phyloP scores from a whole-genome alignment of 2,113 vertebrate genomes.

The Toxotes jaculatrix region DNA sequence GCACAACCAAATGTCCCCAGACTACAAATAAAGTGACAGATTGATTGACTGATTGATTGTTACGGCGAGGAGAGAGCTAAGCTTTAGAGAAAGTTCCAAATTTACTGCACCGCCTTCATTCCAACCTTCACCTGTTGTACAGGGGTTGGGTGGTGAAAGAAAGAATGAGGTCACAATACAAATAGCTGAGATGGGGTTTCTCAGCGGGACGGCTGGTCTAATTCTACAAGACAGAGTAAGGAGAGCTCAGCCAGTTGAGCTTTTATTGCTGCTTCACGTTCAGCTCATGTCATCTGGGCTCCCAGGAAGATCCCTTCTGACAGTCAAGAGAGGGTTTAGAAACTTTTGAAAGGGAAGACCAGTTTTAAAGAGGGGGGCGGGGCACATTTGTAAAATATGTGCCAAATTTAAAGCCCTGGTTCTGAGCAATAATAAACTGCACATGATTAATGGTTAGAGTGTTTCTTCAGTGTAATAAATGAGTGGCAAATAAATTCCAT shows the following conservation, averaged over 20 bases:
- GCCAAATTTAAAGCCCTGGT: not conserved
- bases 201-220: constrained; percentile 21
- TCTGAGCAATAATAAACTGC: not conserved
- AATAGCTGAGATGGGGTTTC: constrained; percentile 7
- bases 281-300: not conserved
- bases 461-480: not conserved
- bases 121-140: not conserved
- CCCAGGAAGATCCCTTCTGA: not conserved
- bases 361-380: not conserved
- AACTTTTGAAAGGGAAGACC: not conserved
- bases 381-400: too few species aligned
- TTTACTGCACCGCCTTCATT: not conserved
- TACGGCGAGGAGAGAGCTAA: not conserved
- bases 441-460: not conserved
- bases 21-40: not conserved
- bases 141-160: not conserved
- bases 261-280: not conserved
- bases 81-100: not conserved
- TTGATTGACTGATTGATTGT: too few species aligned
- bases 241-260: not conserved
- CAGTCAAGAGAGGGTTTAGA: not conserved
- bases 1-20: not conserved
- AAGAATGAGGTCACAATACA: not conserved
- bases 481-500: not conserved
- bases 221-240: constrained; percentile 33